A percentile compares a stretch with the other conserved stretches of the same genome.
These are phyloP conservation scores for Oophaga pumilio DNA, from an alignment of 2,113 vertebrate genomes.

Conservation along the genomic window DNA sequence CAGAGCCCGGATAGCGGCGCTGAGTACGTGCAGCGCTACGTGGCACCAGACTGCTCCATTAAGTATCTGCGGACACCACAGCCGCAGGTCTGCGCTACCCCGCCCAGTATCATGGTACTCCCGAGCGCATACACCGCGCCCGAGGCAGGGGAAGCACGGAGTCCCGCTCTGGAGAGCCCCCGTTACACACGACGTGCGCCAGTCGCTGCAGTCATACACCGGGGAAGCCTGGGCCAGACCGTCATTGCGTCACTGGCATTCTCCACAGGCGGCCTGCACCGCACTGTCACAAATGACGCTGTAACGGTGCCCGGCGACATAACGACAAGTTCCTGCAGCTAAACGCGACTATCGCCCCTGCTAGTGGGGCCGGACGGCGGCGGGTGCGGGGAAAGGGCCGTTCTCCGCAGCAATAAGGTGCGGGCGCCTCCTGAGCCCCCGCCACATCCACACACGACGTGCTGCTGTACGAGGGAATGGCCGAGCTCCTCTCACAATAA, in stretches of 20 bases:
- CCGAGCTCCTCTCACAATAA: slow-evolving; percentile 22
- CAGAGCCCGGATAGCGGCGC: no score
- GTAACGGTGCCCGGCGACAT: not conserved
- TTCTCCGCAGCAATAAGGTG: not conserved
- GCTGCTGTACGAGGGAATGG: not conserved
- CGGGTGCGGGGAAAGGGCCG: not conserved
- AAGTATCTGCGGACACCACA: no score
- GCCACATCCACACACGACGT: not conserved
- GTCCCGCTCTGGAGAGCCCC: no score
- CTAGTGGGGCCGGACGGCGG: not conserved
- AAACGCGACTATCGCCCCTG: no score
- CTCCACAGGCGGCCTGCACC: not conserved
- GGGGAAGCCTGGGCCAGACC: not conserved
- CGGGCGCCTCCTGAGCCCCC: slow-evolving; percentile 2
- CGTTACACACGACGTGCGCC: no score
- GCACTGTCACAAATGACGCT: not conserved
- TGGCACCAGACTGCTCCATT: no score
- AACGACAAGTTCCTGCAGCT: not conserved
- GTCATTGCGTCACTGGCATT: not conserved
- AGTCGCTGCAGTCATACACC: no score
- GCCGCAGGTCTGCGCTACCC: no score
- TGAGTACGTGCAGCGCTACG: no score
- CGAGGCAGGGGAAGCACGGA: no score
- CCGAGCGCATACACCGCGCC: no score
- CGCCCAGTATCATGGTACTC: no score